These are phyloP conservation scores for Notodonta dromedarius DNA, from an alignment of 2,888 invertebrate genomes.

Conservation along the genomic window DNA sequence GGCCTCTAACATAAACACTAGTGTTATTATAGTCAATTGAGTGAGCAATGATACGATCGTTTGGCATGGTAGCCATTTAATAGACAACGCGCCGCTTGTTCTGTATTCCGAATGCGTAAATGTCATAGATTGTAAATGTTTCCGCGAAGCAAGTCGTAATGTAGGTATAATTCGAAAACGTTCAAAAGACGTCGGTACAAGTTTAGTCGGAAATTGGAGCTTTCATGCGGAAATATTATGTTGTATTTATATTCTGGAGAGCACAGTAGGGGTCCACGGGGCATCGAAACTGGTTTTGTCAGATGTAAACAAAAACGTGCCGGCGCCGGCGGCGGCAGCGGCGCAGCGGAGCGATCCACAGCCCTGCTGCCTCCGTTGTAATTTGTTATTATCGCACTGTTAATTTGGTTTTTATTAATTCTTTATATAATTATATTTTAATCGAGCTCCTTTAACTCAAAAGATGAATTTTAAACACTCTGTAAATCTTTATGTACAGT, in stretches of 20 bases:
- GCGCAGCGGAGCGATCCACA: neutral
- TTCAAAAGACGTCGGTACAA: neutral
- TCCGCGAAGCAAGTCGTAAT: neutral
- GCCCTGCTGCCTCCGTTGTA: neutral
- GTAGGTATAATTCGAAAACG: neutral
- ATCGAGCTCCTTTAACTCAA: no score
- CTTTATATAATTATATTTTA: neutral
- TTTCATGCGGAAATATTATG: neutral
- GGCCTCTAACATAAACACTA: conserved; percentile 42
- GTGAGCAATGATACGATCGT: conserved; percentile 46
- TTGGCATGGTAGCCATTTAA: conserved; percentile 45
- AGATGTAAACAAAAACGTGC: conserved; percentile 57
- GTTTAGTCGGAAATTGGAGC: neutral
- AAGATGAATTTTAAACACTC: no score
- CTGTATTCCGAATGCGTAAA: conserved; percentile 13
- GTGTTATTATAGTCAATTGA: conserved; percentile 58
- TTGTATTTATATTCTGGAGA: conserved; percentile 21
- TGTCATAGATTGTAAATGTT: neutral
- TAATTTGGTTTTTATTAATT: neutral
- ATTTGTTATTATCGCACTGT: neutral
- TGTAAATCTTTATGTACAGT: no score
- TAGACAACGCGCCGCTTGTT: conserved; percentile 23
- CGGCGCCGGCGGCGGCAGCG: neutral
- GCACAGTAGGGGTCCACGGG: conserved; percentile 30
- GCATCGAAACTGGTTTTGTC: conserved; percentile 57